These are phyloP conservation scores for Blennius ocellaris DNA, from an alignment of 2,113 vertebrate genomes.

Conservation along the genomic window DNA sequence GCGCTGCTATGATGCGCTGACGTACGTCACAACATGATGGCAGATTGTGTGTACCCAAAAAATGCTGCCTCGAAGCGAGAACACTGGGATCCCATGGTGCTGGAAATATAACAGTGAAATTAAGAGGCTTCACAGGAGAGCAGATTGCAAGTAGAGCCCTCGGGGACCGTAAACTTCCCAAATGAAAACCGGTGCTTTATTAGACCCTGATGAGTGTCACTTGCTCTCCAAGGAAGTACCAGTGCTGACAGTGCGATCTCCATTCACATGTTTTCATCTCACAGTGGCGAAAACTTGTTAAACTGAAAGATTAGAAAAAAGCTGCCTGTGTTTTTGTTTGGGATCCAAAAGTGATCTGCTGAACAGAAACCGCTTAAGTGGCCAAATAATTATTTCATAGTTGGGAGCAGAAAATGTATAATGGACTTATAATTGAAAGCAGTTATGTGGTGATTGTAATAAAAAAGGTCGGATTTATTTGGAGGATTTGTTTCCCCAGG, in stretches of 20 bases:
- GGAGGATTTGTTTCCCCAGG: background rate
- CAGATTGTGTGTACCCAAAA: conserved; percentile 49
- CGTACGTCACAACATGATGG: conserved; percentile 26
- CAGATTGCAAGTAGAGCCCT: conserved; percentile 60
- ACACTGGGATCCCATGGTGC: conserved; percentile 48
- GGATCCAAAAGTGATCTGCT: conserved; percentile 13
- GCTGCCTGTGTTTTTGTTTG: conserved; percentile 4
- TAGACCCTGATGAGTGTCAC: conserved; percentile 38
- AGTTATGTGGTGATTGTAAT: too few relatives aligned
- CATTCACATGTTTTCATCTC: conserved; percentile 11
- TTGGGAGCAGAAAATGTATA: too few relatives aligned
- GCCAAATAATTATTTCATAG: background rate
- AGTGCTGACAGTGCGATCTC: conserved; percentile 1
- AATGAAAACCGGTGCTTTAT: conserved; percentile 53
- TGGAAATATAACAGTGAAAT: conserved; percentile 56
- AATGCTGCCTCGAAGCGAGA: conserved; percentile 46
- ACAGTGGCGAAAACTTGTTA: background rate
- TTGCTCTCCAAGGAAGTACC: conserved; percentile 40
- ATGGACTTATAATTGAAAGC: too few relatives aligned
- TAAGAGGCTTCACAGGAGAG: conserved; percentile 59
- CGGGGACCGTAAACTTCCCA: conserved; percentile 47
- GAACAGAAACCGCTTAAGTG: background rate
- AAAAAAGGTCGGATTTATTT: background rate
- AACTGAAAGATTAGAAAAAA: conserved; percentile 8
- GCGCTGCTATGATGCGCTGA: background rate